Evolutionary conservation across 2,888 invertebrate genomes (phyloP), one percentile per base, ranked within the genome.

Genomic region (Dynastes tityus): DNA sequence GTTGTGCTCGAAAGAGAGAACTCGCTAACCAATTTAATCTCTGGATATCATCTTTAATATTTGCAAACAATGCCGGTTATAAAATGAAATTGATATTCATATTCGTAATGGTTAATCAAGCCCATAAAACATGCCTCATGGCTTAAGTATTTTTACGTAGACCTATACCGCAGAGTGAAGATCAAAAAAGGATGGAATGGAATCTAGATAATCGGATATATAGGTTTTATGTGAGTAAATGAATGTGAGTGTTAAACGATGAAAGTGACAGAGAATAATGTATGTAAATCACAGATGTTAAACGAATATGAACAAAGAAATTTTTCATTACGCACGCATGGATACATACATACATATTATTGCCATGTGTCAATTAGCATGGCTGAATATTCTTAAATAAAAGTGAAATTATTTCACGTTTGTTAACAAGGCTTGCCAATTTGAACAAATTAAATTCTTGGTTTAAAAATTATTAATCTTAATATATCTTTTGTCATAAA

Each of bases 21-120:
- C 40, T 45, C 29, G 27, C 58, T 74, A 45, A 22, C 45, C 58
- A 61, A 74, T 61, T 74, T 74, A 73, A 74, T 74, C 73, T 74
- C 27, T 61, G 45, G 45, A 61, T 61, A 74, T 74, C 45, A 74
- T 74, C 73, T 74, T 74, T 40, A 74, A 61, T 74, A 74, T 74
- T 74, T 74, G 73, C 73, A 74, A 74, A 74, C 73, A 74, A 74
- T 74, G 58, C 63, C 45, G 27, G 37, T 61, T 68, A 68, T 65
- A 68, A 68, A 74, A 61, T 63, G 61, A 74, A 61, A 61, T 63
- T 61, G 58, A 74, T 74, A 74, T 74, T 61, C 61, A 74, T 74
- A 74, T 61, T 63, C 45, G 61, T 74, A 74, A 61, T 63, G 73
- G 61, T 49, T 74, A 74, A 74, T 74, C 61, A 45, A 74, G 61